Evolutionary conservation across 2,113 vertebrate species (phyloP).

Genomic region (Centropristis striata): DNA sequence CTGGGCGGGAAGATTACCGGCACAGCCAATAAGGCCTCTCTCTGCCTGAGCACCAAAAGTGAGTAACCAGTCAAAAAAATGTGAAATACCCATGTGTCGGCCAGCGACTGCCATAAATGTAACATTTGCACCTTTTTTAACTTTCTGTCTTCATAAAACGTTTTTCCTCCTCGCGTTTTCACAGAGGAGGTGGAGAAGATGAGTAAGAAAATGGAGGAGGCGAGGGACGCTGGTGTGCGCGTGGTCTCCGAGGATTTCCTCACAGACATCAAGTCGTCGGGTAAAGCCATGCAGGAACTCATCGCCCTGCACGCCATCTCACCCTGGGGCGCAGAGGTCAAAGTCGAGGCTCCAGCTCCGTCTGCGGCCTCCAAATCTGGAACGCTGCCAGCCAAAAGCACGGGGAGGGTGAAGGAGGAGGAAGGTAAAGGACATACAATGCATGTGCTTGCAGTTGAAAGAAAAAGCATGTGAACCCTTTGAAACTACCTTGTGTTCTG

Average conservation of each 20-base stretch:
- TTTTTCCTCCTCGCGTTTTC: background rate
- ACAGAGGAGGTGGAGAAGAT: slow-evolving; percentile 98
- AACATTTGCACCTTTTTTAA: background rate
- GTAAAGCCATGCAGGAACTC: slow-evolving; percentile 91
- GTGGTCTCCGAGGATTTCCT: slow-evolving; percentile 95
- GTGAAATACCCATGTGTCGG: background rate
- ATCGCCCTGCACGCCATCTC: slow-evolving; percentile 90
- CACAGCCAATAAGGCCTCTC: slow-evolving; percentile 89
- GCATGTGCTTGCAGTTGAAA: background rate
- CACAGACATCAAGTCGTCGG: slow-evolving; percentile 87
- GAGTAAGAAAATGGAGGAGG: slow-evolving; percentile 98
- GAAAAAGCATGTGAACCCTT: too few relatives aligned
- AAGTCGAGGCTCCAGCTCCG: slow-evolving; percentile 84
- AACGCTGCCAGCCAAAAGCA: slow-evolving; percentile 86
- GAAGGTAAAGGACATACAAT: slow-evolving; percentile 85
- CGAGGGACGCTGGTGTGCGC: slow-evolving; percentile 89
- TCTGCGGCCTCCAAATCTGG: slow-evolving; percentile 87
- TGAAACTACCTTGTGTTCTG: too few relatives aligned
- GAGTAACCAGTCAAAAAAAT: slow-evolving; percentile 64
- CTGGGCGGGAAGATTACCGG: slow-evolving; percentile 92
- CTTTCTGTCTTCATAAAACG: background rate
- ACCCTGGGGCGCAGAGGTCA: slow-evolving; percentile 94
- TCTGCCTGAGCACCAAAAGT: slow-evolving; percentile 96
- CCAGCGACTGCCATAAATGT: background rate
- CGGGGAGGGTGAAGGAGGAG: slow-evolving; percentile 90